Conservation (phyloP, 1,140 invertebrate genomes). For the Maniola jurtina region DNA sequence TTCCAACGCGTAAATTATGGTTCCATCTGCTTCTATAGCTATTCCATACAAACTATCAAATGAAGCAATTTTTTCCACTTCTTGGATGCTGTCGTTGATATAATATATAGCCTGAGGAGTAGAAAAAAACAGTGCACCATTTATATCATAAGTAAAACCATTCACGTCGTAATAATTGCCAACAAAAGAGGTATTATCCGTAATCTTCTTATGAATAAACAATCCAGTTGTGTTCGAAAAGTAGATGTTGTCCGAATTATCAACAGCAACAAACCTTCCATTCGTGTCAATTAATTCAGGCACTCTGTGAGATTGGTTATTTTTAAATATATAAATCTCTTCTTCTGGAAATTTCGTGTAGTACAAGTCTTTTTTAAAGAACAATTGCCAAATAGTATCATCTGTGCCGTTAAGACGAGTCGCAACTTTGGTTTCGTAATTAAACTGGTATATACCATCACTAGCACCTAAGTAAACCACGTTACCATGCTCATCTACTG, state of each 20-base stretch:
- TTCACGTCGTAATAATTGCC: conserved; percentile 38
- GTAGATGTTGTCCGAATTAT: conserved; percentile 39
- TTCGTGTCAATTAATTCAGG: conserved; percentile 35
- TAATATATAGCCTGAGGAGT: conserved; percentile 45
- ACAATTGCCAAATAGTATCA: conserved; percentile 55
- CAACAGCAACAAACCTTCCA: conserved; percentile 41
- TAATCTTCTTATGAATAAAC: conserved; percentile 28
- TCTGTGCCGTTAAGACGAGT: conserved; percentile 27
- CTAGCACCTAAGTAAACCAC: conserved; percentile 45
- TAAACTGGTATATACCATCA: conserved; percentile 45
- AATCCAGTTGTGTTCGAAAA: conserved; percentile 47
- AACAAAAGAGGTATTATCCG: conserved; percentile 11
- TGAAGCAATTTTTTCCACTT: conserved; percentile 25
- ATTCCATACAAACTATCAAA: conserved; percentile 37
- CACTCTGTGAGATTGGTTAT: conserved; percentile 30
- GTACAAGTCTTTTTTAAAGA: conserved; percentile 48
- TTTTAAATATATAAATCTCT: conserved; percentile 37
- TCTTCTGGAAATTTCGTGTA: conserved; percentile 47
- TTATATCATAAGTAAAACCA: conserved; percentile 41
- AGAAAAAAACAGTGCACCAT: conserved; percentile 50
- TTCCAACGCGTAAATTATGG: conserved; percentile 41
- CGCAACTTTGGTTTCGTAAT: conserved; percentile 41
- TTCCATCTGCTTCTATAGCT: conserved; percentile 41
- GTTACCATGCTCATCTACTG: conserved; percentile 37
- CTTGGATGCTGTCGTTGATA: conserved; percentile 34